Conservation (phyloP, 2,113 vertebrate genomes). For the Sitta europaea region DNA sequence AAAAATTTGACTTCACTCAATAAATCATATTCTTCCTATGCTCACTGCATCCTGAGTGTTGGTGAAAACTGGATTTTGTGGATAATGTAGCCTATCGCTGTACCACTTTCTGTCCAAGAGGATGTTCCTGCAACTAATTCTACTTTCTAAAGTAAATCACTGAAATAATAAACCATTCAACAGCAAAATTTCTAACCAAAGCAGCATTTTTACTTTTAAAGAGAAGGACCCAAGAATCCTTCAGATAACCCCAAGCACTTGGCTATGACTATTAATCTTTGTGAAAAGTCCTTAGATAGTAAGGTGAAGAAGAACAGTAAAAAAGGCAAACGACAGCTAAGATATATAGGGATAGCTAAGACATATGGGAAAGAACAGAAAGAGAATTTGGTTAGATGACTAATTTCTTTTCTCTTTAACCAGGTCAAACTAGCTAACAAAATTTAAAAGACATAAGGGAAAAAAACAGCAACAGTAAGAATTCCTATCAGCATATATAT, state of each 20-base stretch:
- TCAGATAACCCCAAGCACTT: not conserved
- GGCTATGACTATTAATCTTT: not conserved
- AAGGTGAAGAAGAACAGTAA: not conserved
- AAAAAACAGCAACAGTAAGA: not conserved
- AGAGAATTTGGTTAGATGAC: not conserved
- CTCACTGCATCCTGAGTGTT: not conserved
- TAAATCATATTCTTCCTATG: not conserved
- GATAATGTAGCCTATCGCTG: not conserved
- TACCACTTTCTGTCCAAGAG: not conserved
- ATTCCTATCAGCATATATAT: not conserved
- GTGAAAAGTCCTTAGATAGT: not conserved
- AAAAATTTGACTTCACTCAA: not conserved
- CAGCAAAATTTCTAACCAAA: not conserved
- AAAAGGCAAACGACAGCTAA: rapidly evolving
- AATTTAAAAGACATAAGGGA: not conserved
- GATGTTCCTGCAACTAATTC: not conserved
- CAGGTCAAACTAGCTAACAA: not conserved
- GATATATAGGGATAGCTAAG: not conserved
- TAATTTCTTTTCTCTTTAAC: not conserved
- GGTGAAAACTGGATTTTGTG: not conserved
- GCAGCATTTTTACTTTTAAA: not conserved
- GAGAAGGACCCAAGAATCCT: not conserved
- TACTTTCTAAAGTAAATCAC: not conserved
- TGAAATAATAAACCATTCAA: not conserved
- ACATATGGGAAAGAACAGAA: not conserved